Percentiles rank a stretch among this genome's conserved stretches.
Conservation (phyloP, 1,140 invertebrate genomes). For the Drosophila sulfurigaster region DNA sequence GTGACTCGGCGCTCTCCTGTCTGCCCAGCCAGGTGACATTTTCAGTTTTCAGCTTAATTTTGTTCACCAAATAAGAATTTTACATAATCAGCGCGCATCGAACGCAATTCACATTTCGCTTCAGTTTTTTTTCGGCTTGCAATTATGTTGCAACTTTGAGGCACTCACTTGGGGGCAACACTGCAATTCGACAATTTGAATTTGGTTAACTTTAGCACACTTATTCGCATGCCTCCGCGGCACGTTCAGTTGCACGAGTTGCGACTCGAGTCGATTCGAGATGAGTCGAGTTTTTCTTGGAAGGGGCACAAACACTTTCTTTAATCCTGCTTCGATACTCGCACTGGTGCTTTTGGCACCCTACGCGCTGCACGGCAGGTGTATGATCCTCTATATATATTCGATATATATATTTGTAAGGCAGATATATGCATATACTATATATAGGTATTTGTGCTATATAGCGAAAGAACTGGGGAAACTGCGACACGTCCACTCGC, state of each 20-base stretch:
- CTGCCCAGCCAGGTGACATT: slow-evolving; percentile 71
- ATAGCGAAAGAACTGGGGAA: slow-evolving; percentile 38
- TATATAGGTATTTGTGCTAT: slow-evolving; percentile 44
- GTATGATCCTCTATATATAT: slow-evolving; percentile 53
- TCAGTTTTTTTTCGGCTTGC: slow-evolving; percentile 1
- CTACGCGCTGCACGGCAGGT: slow-evolving; percentile 60
- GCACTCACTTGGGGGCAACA: slow-evolving; percentile 63
- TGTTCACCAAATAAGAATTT: slow-evolving; percentile 45
- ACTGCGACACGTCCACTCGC: slow-evolving; percentile 77
- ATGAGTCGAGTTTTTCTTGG: neutral
- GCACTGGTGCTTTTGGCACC: slow-evolving; percentile 46
- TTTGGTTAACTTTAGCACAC: slow-evolving; percentile 63
- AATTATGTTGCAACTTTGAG: neutral
- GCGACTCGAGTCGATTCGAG: slow-evolving; percentile 5
- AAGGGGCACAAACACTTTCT: slow-evolving; percentile 2
- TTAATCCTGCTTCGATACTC: slow-evolving; percentile 8
- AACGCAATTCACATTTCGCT: slow-evolving; percentile 29
- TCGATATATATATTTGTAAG: slow-evolving; percentile 32
- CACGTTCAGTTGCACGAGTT: slow-evolving; percentile 27
- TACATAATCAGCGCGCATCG: slow-evolving; percentile 71
- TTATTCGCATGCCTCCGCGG: slow-evolving; percentile 74
- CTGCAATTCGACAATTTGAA: slow-evolving; percentile 59
- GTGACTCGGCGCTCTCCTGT: neutral
- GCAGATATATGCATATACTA: slow-evolving; percentile 36
- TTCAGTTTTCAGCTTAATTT: slow-evolving; percentile 43